These are phyloP conservation scores for Nematopogon swammerdamellus DNA, from an alignment of 2,888 invertebrate genomes.

Conservation along the genomic window DNA sequence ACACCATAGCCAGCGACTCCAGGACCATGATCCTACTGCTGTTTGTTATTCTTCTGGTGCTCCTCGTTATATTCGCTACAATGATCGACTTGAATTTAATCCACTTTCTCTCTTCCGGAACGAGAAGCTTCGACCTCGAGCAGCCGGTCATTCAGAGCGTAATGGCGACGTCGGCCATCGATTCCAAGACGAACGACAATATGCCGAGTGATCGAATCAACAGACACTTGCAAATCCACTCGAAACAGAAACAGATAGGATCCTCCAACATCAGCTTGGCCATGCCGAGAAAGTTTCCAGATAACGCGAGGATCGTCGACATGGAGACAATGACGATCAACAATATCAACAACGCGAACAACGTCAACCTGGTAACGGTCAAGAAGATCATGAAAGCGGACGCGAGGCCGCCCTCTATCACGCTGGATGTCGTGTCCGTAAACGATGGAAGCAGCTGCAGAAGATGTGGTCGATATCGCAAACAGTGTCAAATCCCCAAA, in stretches of 20 bases:
- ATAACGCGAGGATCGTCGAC: constrained; percentile 14
- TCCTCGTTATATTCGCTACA: constrained; percentile 37
- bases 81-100: constrained; percentile 35
- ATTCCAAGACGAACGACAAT: neutral
- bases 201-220: neutral
- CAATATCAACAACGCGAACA: constrained; percentile 22
- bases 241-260: neutral
- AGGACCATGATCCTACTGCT: constrained; percentile 28
- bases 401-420: constrained; percentile 31
- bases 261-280: neutral
- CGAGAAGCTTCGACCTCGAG: constrained; percentile 31
- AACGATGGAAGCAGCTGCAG: constrained; percentile 33
- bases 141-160: neutral
- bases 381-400: constrained; percentile 23
- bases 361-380: constrained; percentile 26
- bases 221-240: no score
- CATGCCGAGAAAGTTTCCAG: neutral
- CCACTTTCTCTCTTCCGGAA: constrained; percentile 23
- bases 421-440: constrained; percentile 34
- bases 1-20: constrained; percentile 24
- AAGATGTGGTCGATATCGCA: constrained; percentile 41
- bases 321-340: constrained; percentile 17
- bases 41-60: constrained; percentile 23
- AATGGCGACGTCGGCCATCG: neutral
- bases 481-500: constrained; percentile 29